Evolutionary conservation across 2,888 invertebrate genomes (phyloP).

Genomic region (Anorthoa munda): DNA sequence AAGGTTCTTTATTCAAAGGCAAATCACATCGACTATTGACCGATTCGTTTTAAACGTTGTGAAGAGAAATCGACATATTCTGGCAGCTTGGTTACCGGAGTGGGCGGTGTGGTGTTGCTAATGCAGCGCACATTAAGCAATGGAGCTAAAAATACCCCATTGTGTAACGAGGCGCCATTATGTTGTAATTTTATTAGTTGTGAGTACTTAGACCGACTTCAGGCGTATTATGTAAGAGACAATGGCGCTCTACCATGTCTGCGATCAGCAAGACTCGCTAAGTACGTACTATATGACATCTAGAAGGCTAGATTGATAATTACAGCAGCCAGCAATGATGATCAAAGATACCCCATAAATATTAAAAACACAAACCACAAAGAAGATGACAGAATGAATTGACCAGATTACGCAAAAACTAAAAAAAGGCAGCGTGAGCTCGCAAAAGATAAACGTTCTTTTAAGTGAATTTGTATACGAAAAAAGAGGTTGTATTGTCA

Average conservation of each 20-base stretch:
- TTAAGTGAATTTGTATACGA: too few relatives aligned
- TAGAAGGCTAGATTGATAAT: not conserved
- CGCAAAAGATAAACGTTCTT: too few relatives aligned
- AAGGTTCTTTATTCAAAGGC: not conserved
- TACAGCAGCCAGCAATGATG: not conserved
- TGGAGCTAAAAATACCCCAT: slow-evolving; percentile 1
- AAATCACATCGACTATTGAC: not conserved
- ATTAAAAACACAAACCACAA: too few relatives aligned
- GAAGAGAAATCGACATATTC: slow-evolving; percentile 6
- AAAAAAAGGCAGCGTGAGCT: too few relatives aligned
- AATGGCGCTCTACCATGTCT: not conserved
- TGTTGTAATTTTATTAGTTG: not conserved
- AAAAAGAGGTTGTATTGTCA: too few relatives aligned
- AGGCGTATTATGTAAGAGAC: not conserved
- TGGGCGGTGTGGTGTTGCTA: slow-evolving; percentile 1
- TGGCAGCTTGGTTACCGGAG: not conserved
- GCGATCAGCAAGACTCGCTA: not conserved
- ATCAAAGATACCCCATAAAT: too few relatives aligned
- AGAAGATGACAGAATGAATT: too few relatives aligned
- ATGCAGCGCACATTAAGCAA: slow-evolving; percentile 12
- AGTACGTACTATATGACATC: not conserved
- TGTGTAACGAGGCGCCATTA: not conserved
- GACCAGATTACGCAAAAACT: too few relatives aligned
- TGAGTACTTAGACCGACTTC: not conserved
- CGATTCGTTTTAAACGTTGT: not conserved